A percentile compares a stretch with the other conserved stretches of the same genome.
phyloP scores from a whole-genome alignment of 1,140 invertebrate genomes.

The Drosophila sp. region DNA sequence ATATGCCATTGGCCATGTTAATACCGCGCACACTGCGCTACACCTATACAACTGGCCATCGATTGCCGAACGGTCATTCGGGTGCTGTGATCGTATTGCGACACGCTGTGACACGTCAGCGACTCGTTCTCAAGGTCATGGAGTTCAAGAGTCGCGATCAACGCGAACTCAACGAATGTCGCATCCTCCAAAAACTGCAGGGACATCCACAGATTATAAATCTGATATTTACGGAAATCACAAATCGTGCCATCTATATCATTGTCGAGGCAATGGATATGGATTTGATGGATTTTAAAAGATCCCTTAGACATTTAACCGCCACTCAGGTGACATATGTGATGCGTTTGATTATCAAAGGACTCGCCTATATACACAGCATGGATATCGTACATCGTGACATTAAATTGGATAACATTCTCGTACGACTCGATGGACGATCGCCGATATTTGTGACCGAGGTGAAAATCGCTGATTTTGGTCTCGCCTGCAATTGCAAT shows the following conservation, averaged over 20 bases:
- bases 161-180: neutral
- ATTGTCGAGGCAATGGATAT: conserved; percentile 3
- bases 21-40: neutral
- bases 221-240: neutral
- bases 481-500: neutral
- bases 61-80: neutral
- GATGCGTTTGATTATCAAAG: neutral
- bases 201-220: neutral
- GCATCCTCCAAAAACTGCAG: neutral
- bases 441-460: neutral
- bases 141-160: neutral
- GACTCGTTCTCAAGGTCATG: neutral
- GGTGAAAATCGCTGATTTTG: neutral
- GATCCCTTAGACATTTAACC: neutral
- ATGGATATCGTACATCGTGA: neutral
- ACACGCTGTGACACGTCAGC: neutral
- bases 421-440: neutral
- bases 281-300: conserved; percentile 5
- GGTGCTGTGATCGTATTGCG: neutral
- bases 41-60: neutral
- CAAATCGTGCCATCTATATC: neutral
- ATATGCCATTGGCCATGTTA: conserved; percentile 1
- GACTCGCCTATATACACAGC: neutral
- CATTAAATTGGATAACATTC: neutral
- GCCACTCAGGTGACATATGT: neutral